phyloP scores from a whole-genome alignment of 2,888 invertebrate genomes.

The Hydroisotoma schaefferi region DNA sequence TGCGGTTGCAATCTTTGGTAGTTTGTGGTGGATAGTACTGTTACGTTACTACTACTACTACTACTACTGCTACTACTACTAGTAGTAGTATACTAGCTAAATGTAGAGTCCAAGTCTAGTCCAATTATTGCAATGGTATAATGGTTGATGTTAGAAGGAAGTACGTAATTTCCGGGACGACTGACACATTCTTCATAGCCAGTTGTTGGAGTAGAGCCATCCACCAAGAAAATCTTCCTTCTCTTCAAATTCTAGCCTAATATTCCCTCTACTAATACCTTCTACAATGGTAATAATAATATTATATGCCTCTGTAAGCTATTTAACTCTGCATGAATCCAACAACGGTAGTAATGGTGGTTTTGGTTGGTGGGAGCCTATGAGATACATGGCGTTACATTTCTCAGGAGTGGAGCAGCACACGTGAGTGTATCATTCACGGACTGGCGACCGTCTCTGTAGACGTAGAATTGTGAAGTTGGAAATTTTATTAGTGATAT shows the following conservation, averaged over 20 bases:
- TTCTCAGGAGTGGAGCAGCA: constrained; percentile 7
- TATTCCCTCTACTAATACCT: constrained; percentile 1
- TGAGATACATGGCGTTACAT: too few species aligned
- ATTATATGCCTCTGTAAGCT: not conserved
- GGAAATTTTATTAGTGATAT: constrained; percentile 48
- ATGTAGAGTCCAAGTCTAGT: not conserved
- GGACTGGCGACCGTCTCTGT: too few species aligned
- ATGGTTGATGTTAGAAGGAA: constrained; percentile 12
- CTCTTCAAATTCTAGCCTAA: not conserved
- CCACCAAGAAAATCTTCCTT: not conserved
- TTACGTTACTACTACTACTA: too few species aligned
- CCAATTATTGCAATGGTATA: constrained; percentile 12
- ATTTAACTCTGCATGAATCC: too few species aligned
- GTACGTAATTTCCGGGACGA: constrained; percentile 23
- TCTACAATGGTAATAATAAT: not conserved
- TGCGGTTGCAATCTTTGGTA: too few species aligned
- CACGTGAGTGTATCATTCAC: constrained; percentile 11
- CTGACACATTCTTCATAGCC: constrained; percentile 10
- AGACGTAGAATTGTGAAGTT: too few species aligned
- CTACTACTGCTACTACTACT: too few species aligned
- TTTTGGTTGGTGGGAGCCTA: not conserved
- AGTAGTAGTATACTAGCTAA: not conserved
- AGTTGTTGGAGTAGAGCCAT: not conserved
- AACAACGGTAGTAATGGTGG: not conserved
- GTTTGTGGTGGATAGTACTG: too few species aligned